A percentile compares a stretch with the other conserved stretches of the same genome.
Evolutionary conservation across 2,888 invertebrate species (phyloP).

Genomic region (Rhingia campestris): DNA sequence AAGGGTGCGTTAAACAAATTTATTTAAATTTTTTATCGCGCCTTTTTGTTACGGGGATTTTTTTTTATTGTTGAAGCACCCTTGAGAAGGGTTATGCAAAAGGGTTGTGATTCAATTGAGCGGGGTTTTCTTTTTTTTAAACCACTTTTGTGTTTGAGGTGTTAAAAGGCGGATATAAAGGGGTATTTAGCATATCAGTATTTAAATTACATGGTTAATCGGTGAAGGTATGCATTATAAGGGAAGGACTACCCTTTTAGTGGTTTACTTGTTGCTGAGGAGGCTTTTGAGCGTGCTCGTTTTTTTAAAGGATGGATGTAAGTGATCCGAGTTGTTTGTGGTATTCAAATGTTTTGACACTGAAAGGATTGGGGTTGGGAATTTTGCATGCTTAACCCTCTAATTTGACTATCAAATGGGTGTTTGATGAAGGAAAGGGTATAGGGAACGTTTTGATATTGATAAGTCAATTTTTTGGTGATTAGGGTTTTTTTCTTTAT

Average conservation of each 20-base stretch:
- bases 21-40: conserved; percentile 71
- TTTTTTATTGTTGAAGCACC: conserved; percentile 59
- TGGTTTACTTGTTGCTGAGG: conserved; percentile 1
- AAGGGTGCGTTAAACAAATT: conserved; percentile 72
- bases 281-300: not conserved
- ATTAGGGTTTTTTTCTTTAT: not conserved
- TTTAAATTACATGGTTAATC: conserved; percentile 69
- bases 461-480: not conserved
- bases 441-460: not conserved
- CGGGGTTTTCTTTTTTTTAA: conserved; percentile 18
- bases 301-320: not conserved
- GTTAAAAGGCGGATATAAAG: conserved; percentile 50
- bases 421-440: not conserved
- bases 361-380: conserved; percentile 54
- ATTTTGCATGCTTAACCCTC: conserved; percentile 40
- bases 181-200: conserved; percentile 69
- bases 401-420: conserved; percentile 73
- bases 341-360: conserved; percentile 70
- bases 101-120: conserved; percentile 55
- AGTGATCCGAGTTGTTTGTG: not conserved
- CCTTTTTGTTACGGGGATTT: conserved; percentile 42
- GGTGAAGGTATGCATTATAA: not conserved
- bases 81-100: conserved; percentile 44
- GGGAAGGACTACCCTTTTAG: not conserved
- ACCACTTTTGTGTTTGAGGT: conserved; percentile 41